Conservation (phyloP, 2,888 invertebrate genomes). For the Acanthosepion esculentum region DNA sequence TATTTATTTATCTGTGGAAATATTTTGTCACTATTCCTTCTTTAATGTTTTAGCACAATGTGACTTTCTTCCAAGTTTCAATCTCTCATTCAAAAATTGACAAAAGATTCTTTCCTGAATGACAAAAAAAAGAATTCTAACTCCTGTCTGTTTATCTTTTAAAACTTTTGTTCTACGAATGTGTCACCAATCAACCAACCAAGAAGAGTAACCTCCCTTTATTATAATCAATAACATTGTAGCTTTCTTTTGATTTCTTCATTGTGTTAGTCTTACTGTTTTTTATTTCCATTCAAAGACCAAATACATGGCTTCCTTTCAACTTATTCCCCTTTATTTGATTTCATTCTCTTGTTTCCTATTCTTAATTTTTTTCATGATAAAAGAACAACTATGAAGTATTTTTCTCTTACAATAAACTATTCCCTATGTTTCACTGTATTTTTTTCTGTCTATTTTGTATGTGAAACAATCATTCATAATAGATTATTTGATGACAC, state of each 20-base stretch:
- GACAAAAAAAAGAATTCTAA: background rate
- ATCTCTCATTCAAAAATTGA: background rate
- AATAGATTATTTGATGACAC: background rate
- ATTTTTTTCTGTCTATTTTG: background rate
- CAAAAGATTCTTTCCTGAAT: background rate
- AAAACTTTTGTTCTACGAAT: background rate
- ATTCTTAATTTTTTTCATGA: background rate
- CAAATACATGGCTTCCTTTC: slow-evolving; percentile 17
- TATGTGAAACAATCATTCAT: background rate
- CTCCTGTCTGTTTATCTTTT: background rate
- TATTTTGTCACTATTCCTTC: background rate
- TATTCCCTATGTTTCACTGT: background rate
- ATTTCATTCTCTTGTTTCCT: background rate
- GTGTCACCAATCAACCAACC: background rate
- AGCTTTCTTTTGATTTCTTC: background rate
- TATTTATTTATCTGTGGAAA: slow-evolving; percentile 14
- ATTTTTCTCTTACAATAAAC: background rate
- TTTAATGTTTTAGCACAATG: background rate
- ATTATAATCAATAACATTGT: background rate
- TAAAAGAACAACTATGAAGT: slow-evolving; percentile 33
- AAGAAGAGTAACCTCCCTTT: slow-evolving; percentile 4
- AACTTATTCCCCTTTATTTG: background rate
- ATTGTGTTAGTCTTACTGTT: background rate
- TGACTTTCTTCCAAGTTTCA: background rate
- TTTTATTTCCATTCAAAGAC: background rate